A percentile compares a stretch with the other conserved stretches of the same genome.
Evolutionary conservation across 92 coral and sea anemone species (phyloP).

Genomic region (Zoanthus solanderi): DNA sequence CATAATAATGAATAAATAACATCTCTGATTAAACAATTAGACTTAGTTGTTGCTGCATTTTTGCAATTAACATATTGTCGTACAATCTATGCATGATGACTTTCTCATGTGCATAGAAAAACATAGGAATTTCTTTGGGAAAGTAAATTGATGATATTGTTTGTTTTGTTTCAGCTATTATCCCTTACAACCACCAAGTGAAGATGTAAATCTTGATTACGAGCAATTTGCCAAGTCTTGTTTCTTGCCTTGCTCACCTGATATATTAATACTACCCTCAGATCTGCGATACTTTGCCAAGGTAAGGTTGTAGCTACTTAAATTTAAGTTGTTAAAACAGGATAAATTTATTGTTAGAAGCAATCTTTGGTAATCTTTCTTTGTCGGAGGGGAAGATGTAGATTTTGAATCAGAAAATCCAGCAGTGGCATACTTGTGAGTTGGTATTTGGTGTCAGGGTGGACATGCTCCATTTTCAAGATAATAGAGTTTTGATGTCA

Average conservation of each 20-base stretch:
- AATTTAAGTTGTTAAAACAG: too few relatives aligned
- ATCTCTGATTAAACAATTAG: neutral
- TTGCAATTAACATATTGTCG: neutral
- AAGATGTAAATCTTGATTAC: constrained; percentile 92
- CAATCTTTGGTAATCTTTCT: too few relatives aligned
- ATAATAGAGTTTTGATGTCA: too few relatives aligned
- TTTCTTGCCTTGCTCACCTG: constrained; percentile 85
- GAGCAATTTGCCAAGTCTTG: constrained; percentile 83
- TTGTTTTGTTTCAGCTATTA: constrained; percentile 72
- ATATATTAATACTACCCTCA: constrained; percentile 91
- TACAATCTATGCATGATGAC: neutral
- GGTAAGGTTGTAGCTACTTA: constrained; percentile 44
- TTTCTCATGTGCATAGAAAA: neutral
- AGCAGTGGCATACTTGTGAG: too few relatives aligned
- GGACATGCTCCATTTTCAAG: too few relatives aligned
- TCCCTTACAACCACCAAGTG: constrained; percentile 93
- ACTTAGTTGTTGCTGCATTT: neutral
- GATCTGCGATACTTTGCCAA: constrained; percentile 93
- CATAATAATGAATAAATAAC: too few relatives aligned
- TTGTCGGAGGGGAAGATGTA: too few relatives aligned
- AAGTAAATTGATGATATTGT: neutral
- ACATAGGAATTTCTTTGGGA: neutral
- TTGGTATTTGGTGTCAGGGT: too few relatives aligned
- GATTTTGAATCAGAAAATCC: too few relatives aligned
- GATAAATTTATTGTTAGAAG: too few relatives aligned